Evolutionary conservation across 2,888 invertebrate species (phyloP).

Genomic region (Dromius quadrimaculatus): DNA sequence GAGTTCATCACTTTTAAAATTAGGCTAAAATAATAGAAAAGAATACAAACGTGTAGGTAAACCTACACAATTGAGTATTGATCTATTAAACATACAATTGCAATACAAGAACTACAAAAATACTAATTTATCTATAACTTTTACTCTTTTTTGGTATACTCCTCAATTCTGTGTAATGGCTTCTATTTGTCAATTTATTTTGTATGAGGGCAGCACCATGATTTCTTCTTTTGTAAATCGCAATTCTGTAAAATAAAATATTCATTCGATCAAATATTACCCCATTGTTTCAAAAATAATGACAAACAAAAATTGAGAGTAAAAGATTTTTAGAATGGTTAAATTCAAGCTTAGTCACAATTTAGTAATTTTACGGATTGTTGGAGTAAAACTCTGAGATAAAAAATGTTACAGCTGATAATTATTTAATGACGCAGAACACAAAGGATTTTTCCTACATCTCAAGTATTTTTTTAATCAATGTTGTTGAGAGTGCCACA

Average conservation of each 20-base stretch:
- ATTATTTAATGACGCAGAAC: too few relatives aligned
- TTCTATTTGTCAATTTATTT: constrained; percentile 59
- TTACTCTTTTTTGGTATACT: constrained; percentile 58
- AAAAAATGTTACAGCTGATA: too few relatives aligned
- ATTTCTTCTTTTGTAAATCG: constrained; percentile 62
- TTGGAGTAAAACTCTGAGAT: too few relatives aligned
- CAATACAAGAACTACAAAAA: constrained; percentile 31
- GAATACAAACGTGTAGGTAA: constrained; percentile 11
- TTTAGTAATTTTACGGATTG: too few relatives aligned
- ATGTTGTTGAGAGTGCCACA: too few relatives aligned
- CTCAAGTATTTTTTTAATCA: too few relatives aligned
- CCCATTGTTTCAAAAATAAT: not conserved
- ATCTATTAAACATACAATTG: constrained; percentile 32
- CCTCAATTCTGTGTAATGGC: constrained; percentile 63
- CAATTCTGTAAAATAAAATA: constrained; percentile 62
- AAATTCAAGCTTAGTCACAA: not conserved
- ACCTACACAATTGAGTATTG: constrained; percentile 24
- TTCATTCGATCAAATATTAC: too few relatives aligned
- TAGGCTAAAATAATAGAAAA: constrained; percentile 10
- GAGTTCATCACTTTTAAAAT: not conserved
- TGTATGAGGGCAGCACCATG: constrained; percentile 57
- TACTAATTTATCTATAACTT: constrained; percentile 53
- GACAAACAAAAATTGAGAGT: not conserved
- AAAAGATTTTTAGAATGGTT: not conserved
- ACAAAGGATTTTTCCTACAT: too few relatives aligned